Percentiles rank a stretch among this genome's conserved stretches.
These are phyloP conservation scores for Crioceris asparagi DNA, from an alignment of 2,888 invertebrate genomes.

Conservation along the genomic window DNA sequence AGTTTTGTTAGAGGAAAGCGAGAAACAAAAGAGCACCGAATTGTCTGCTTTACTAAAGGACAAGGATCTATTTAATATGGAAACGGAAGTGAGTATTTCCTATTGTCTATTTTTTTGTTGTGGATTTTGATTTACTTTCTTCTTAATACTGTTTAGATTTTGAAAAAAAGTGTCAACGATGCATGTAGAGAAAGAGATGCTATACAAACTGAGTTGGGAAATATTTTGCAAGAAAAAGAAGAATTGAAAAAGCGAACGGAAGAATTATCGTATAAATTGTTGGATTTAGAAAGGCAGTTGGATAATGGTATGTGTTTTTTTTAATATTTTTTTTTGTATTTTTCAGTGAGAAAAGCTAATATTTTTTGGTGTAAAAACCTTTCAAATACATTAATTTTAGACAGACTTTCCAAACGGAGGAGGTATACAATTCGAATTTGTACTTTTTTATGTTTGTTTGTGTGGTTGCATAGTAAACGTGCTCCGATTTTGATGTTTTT, in stretches of 20 bases:
- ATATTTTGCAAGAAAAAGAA: conserved; percentile 55
- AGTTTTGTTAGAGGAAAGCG: conserved; percentile 32
- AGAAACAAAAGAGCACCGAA: conserved; percentile 31
- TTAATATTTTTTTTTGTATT: too few species aligned
- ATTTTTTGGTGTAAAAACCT: too few species aligned
- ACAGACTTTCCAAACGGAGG: too few species aligned
- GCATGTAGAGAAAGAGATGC: conserved; percentile 51
- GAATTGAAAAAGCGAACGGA: conserved; percentile 37
- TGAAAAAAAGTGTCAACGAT: conserved; percentile 52
- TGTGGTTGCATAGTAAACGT: too few species aligned
- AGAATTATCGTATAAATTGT: conserved; percentile 26
- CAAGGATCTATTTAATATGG: conserved; percentile 34
- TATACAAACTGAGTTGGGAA: conserved; percentile 54
- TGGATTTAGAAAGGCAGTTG: conserved; percentile 36
- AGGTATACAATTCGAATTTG: too few species aligned
- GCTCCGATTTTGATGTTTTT: too few species aligned
- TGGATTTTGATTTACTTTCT: neutral
- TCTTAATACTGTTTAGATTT: conserved; percentile 40
- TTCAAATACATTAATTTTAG: too few species aligned
- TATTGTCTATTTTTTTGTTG: neutral
- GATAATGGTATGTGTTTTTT: conserved; percentile 33
- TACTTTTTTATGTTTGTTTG: too few species aligned
- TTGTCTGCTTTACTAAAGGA: conserved; percentile 30
- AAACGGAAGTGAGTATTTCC: conserved; percentile 30
- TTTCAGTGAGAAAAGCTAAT: too few species aligned